phyloP scores from a whole-genome alignment of 2,797 vertebrate genomes.

The Alectoris magna region DNA sequence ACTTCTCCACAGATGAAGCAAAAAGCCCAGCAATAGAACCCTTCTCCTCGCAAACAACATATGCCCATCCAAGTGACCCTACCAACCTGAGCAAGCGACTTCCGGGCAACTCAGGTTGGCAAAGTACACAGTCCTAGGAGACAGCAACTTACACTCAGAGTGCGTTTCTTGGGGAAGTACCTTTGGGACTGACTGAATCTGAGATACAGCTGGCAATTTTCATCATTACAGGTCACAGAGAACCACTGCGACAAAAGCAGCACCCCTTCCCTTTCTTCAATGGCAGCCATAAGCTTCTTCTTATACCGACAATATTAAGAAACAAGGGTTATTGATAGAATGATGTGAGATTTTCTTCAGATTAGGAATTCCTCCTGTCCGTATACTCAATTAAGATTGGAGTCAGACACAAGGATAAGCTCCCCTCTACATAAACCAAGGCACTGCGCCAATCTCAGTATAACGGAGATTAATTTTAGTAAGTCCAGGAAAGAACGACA shows the following conservation, averaged over 20 bases:
- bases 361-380: not conserved
- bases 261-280: not conserved
- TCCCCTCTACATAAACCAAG: not conserved
- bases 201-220: not conserved
- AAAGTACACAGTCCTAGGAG: not conserved
- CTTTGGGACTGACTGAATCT: not conserved
- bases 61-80: not conserved
- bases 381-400: not conserved
- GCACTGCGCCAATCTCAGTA: not conserved
- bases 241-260: not conserved
- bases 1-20: not conserved
- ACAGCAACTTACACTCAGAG: not conserved
- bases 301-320: not conserved
- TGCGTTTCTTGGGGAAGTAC: not conserved
- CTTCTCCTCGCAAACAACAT: not conserved
- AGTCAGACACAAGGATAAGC: not conserved
- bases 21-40: not conserved
- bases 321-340: not conserved
- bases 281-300: not conserved
- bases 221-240: not conserved
- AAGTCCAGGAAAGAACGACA: not conserved
- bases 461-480: not conserved
- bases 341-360: not conserved
- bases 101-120: accelerated
- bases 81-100: not conserved